Evolutionary conservation across 2,797 vertebrate species (phyloP).

Genomic region (Salarias fasciatus): DNA sequence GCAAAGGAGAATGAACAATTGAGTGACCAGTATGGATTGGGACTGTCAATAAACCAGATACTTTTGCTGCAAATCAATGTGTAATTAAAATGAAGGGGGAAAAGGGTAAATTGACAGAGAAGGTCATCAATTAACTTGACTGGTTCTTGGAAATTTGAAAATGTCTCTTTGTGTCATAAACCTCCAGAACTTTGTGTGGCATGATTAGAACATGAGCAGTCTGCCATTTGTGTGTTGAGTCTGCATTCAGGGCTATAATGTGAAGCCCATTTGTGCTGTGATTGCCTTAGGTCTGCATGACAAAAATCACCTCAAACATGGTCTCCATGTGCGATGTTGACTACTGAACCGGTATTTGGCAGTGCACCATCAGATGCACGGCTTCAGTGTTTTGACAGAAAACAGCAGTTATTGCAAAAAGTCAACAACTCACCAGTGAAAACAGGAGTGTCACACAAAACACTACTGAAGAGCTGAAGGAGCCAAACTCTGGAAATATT

Average conservation of each 20-base stretch:
- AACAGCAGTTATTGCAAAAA: too few species aligned
- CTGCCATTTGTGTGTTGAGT: background rate
- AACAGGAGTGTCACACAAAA: too few species aligned
- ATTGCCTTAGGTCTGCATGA: background rate
- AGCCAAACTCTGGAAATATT: too few species aligned
- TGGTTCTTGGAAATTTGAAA: background rate
- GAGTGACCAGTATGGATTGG: background rate
- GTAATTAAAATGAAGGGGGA: conserved; percentile 1
- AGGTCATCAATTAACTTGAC: background rate
- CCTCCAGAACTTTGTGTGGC: background rate
- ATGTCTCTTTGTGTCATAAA: background rate
- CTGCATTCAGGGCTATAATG: background rate
- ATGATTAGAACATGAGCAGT: background rate
- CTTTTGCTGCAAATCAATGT: background rate
- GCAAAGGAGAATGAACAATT: background rate
- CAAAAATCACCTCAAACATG: background rate
- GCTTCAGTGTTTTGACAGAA: too few species aligned
- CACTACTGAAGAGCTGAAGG: too few species aligned
- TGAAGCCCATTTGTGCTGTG: background rate
- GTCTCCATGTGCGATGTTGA: too few species aligned
- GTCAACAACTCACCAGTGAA: too few species aligned
- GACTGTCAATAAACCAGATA: background rate
- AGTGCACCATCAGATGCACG: too few species aligned
- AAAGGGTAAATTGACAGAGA: background rate
- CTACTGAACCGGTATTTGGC: too few species aligned